These are phyloP conservation scores for Exaiptasia diaphana DNA, from an alignment of 64 coral and sea anemone genomes.

Conservation along the genomic window DNA sequence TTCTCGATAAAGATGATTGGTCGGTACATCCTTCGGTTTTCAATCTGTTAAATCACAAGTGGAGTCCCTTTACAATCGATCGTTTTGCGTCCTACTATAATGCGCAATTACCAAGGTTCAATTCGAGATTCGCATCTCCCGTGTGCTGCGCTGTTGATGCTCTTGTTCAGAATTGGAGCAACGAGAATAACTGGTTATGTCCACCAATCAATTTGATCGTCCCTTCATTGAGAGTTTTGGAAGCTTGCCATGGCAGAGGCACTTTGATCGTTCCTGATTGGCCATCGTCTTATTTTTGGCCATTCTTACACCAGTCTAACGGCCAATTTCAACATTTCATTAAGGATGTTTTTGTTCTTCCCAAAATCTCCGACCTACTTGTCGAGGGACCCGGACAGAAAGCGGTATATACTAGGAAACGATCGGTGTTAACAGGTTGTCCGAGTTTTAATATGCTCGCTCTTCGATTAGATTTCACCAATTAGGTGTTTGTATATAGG, in stretches of 20 bases:
- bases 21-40: neutral
- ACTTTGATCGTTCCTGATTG: slow-evolving; percentile 31
- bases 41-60: neutral
- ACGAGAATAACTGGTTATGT: slow-evolving; percentile 27
- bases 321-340: slow-evolving; percentile 27
- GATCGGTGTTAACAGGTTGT: slow-evolving; percentile 53
- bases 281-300: slow-evolving; percentile 55
- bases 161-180: slow-evolving; percentile 16
- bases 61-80: slow-evolving; percentile 36
- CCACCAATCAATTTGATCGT: slow-evolving; percentile 28
- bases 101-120: slow-evolving; percentile 29
- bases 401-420: slow-evolving; percentile 3
- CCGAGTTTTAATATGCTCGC: slow-evolving; percentile 54
- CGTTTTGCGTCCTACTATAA: slow-evolving; percentile 48
- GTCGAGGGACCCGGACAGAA: slow-evolving; percentile 53
- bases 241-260: neutral
- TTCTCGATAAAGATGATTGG: slow-evolving; percentile 25
- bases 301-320: slow-evolving; percentile 20
- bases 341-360: slow-evolving; percentile 41
- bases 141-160: slow-evolving; percentile 26
- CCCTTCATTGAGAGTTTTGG: neutral
- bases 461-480: slow-evolving; percentile 27
- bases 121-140: slow-evolving; percentile 25
- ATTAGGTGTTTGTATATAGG: neutral
- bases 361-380: slow-evolving; percentile 50